Percentiles rank a stretch among this genome's conserved stretches.
These are phyloP conservation scores for Cartodere bifasciata DNA, from an alignment of 2,888 invertebrate species.

Conservation along the genomic window DNA sequence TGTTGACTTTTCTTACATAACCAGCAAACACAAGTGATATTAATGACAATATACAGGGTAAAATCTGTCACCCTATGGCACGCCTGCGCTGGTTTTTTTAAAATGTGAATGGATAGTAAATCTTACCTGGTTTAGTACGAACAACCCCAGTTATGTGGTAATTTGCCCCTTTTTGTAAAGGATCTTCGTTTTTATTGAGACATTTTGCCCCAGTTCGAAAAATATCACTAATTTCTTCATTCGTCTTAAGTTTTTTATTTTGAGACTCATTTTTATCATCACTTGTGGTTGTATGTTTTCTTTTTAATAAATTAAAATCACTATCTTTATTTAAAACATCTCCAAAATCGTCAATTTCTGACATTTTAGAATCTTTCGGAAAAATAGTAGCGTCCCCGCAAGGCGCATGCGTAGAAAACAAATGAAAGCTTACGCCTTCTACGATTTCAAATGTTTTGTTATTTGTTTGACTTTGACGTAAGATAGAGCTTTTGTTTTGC, in stretches of 20 bases:
- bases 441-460: slow-evolving; percentile 26
- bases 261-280: slow-evolving; percentile 4
- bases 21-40: no score
- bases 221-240: slow-evolving; percentile 36
- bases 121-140: slow-evolving; percentile 72
- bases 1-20: no score
- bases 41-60: no score
- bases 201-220: slow-evolving; percentile 88
- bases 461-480: slow-evolving; percentile 14
- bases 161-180: slow-evolving; percentile 40
- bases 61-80: no score
- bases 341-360: slow-evolving; percentile 17
- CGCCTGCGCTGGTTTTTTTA: no score
- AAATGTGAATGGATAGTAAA: no score
- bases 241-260: slow-evolving; percentile 21
- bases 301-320: neutral
- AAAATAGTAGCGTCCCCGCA: slow-evolving; percentile 92
- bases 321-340: neutral
- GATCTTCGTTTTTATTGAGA: slow-evolving; percentile 46
- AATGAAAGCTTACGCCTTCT: slow-evolving; percentile 55
- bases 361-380: slow-evolving; percentile 38
- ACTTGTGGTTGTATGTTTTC: slow-evolving; percentile 2
- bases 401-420: slow-evolving; percentile 77
- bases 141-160: slow-evolving; percentile 61
- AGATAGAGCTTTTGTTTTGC: slow-evolving; percentile 15